Percentiles rank a stretch among this genome's conserved stretches.
Evolutionary conservation across 2,113 vertebrate genomes (phyloP).

Genomic region (Sorex fumeus): DNA sequence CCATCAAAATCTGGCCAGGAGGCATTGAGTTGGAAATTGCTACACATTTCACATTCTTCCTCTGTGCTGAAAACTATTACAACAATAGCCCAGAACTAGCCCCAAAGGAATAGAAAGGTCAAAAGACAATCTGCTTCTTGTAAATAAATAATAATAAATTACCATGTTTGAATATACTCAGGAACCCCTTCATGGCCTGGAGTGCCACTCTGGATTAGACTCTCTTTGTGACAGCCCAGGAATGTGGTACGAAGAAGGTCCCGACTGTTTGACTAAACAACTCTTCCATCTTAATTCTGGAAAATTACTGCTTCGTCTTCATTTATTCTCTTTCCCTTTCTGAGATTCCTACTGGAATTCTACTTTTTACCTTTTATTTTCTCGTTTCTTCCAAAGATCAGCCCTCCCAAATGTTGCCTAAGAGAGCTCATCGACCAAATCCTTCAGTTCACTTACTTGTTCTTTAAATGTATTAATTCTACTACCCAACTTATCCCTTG

Average conservation of each 20-base stretch:
- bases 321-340: background rate
- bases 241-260: background rate
- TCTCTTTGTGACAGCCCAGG: conserved; percentile 49
- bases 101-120: conserved; percentile 79
- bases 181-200: conserved; percentile 42
- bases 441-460: conserved; percentile 48
- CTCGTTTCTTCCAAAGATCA: background rate
- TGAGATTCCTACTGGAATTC: background rate
- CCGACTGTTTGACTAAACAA: conserved; percentile 2
- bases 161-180: conserved; percentile 78
- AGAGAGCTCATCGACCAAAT: background rate
- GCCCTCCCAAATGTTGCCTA: background rate
- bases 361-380: background rate
- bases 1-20: conserved; percentile 47
- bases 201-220: conserved; percentile 75
- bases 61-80: conserved; percentile 51
- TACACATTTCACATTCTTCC: conserved; percentile 70
- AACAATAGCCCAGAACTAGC: background rate
- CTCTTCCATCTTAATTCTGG: conserved; percentile 9
- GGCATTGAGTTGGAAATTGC: conserved; percentile 23
- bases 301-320: background rate
- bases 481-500: background rate
- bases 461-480: conserved; percentile 18
- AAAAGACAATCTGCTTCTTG: conserved; percentile 83
- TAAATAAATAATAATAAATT: conserved; percentile 88